Percentiles rank a stretch among this genome's conserved stretches.
phyloP scores from a whole-genome alignment of 2,113 vertebrate genomes.

The cattle (Bos taurus) region DNA sequence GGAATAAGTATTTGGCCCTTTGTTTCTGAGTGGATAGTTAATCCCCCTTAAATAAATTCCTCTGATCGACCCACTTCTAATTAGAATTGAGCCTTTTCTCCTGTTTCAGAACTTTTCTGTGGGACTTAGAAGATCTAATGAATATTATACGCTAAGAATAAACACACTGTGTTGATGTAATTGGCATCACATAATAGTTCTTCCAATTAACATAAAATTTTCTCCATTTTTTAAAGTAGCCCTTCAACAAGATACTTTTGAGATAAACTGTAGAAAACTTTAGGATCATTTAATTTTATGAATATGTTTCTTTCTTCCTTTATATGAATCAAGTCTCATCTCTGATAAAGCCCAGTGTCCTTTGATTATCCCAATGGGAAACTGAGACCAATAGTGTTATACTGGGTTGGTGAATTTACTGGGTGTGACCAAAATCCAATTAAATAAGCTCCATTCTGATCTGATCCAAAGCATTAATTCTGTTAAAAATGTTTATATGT shows the following conservation, averaged over 20 bases:
- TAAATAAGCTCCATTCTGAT: background rate
- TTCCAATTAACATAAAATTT: conserved; percentile 8
- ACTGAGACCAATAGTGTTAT: background rate
- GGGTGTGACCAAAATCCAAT: background rate
- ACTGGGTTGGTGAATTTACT: background rate
- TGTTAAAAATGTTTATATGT: background rate
- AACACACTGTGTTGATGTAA: background rate
- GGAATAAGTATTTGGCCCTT: conserved; percentile 17
- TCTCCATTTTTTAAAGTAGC: background rate
- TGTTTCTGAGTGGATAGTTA: conserved; percentile 46
- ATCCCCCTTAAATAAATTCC: conserved; percentile 36
- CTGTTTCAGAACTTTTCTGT: background rate
- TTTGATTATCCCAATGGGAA: background rate
- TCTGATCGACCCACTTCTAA: conserved; percentile 40
- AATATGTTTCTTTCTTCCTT: background rate
- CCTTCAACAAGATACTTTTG: background rate
- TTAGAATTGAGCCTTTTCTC: conserved; percentile 30
- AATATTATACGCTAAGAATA: conserved; percentile 49
- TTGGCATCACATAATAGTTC: background rate
- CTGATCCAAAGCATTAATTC: background rate
- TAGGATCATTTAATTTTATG: background rate
- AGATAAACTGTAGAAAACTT: background rate
- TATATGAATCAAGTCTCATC: background rate
- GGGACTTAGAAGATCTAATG: background rate
- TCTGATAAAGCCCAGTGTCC: background rate